phyloP scores from a whole-genome alignment of 2,797 vertebrate genomes.

The Okamejei kenojei region DNA sequence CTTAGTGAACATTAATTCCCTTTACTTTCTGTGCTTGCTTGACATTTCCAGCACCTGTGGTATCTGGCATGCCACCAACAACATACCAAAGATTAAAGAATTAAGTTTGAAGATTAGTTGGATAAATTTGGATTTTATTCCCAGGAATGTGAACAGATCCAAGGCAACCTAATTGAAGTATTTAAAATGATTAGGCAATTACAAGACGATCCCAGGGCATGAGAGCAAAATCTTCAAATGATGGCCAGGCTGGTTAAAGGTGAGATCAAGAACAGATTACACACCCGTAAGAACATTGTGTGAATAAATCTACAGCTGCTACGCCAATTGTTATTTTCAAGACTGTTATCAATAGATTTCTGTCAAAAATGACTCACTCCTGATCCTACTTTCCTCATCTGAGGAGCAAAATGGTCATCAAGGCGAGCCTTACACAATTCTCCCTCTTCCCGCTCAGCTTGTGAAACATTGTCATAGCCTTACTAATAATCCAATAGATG shows the following conservation, averaged over 20 bases:
- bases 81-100: neutral
- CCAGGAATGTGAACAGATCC: neutral
- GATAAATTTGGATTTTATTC: neutral
- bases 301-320: no score
- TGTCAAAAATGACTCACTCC: neutral
- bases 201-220: neutral
- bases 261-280: neutral
- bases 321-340: no score
- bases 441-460: neutral
- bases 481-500: neutral
- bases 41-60: no score
- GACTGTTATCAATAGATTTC: no score
- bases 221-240: neutral
- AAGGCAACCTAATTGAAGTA: neutral
- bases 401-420: neutral
- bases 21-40: no score
- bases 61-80: neutral
- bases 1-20: no score
- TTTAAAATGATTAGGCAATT: neutral
- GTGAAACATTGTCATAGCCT: neutral
- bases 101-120: neutral
- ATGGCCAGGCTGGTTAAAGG: neutral
- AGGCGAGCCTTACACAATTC: neutral
- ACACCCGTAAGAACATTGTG: no score
- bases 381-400: neutral